phyloP scores from a whole-genome alignment of 2,113 vertebrate genomes.

The Holacanthus passer region DNA sequence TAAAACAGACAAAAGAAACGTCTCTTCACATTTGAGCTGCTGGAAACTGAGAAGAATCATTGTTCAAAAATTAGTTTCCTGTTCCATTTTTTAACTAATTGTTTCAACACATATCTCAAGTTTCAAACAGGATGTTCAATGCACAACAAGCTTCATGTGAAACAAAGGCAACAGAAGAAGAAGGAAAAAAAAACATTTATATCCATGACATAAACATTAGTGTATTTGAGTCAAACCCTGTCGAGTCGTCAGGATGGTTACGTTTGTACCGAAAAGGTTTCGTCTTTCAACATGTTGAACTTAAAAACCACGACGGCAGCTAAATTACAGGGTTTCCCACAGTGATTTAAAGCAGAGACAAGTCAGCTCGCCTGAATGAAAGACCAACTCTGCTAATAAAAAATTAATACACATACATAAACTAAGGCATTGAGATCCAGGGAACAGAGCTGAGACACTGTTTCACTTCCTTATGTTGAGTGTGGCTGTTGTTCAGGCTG shows the following conservation, averaged over 20 bases:
- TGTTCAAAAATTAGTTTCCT: neutral
- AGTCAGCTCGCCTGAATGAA: neutral
- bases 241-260: neutral
- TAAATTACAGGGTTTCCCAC: constrained; percentile 21
- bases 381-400: neutral
- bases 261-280: neutral
- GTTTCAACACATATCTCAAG: neutral
- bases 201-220: too few species aligned
- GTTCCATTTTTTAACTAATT: too few species aligned
- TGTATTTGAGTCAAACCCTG: neutral
- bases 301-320: too few species aligned
- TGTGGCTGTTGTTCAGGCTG: neutral
- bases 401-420: neutral
- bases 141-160: neutral
- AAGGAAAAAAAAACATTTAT: too few species aligned
- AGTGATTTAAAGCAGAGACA: neutral
- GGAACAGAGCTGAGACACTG: too few species aligned
- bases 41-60: neutral
- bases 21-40: neutral
- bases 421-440: neutral
- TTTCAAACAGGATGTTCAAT: neutral
- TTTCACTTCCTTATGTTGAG: neutral
- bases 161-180: too few species aligned
- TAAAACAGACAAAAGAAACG: neutral
- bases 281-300: too few species aligned